phyloP scores from a whole-genome alignment of 2,113 vertebrate genomes.

The Mus spicilegus region DNA sequence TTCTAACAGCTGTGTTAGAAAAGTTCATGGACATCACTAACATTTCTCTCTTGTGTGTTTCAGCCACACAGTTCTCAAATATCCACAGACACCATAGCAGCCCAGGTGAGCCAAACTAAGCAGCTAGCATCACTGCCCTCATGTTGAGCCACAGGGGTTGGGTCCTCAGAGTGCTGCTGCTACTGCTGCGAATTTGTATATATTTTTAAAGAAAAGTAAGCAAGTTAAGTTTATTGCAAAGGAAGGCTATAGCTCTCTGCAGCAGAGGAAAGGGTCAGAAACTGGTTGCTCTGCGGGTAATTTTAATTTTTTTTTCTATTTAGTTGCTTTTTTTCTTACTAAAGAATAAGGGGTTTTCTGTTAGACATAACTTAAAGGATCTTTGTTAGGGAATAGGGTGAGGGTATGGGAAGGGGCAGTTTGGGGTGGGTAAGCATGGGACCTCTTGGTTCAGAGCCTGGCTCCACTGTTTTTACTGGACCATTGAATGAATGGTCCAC shows the following conservation, averaged over 20 bases:
- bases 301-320: neutral
- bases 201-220: neutral
- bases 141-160: fast-evolving
- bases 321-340: neutral
- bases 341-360: neutral
- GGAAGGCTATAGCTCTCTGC: neutral
- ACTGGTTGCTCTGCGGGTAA: neutral
- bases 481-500: fast-evolving
- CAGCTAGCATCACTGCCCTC: fast-evolving
- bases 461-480: too few relatives aligned
- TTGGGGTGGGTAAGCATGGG: fast-evolving
- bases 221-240: neutral
- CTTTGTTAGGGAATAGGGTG: neutral
- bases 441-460: too few relatives aligned
- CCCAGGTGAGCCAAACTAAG: fast-evolving
- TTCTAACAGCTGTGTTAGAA: neutral
- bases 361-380: fast-evolving
- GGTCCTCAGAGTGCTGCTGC: fast-evolving
- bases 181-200: neutral
- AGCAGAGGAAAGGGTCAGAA: neutral
- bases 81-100: fast-evolving
- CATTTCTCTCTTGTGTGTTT: neutral
- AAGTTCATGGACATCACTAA: fast-evolving
- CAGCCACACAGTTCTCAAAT: neutral
- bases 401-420: fast-evolving